Percentiles rank a stretch among this genome's conserved stretches.
These are phyloP conservation scores for Aselliscus stoliczkanus DNA, from an alignment of 2,797 vertebrate genomes.

Conservation along the genomic window DNA sequence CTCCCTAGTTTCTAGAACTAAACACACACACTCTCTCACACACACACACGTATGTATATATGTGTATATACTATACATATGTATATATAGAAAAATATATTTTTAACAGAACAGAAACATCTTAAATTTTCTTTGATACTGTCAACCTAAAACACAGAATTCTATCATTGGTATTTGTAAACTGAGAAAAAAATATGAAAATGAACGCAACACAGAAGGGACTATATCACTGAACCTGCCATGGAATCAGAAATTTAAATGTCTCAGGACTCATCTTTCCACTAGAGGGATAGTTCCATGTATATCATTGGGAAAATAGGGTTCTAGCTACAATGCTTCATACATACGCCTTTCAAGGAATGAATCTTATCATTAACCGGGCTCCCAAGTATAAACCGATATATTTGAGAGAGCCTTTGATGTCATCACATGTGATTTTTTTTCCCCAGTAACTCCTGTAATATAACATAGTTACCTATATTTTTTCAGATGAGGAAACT, in stretches of 20 bases:
- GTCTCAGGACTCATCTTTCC: not conserved
- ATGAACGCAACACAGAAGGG: not conserved
- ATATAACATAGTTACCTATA: not conserved
- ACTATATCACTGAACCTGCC: not conserved
- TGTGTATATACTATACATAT: no score
- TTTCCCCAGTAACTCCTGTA: not conserved
- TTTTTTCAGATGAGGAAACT: conserved; percentile 3
- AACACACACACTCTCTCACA: not conserved
- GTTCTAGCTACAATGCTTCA: not conserved
- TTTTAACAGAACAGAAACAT: conserved; percentile 22
- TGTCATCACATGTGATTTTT: not conserved
- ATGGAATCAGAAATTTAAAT: conserved; percentile 16
- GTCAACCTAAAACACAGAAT: conserved; percentile 40
- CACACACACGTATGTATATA: not conserved
- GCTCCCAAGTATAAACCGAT: not conserved
- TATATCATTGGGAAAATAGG: not conserved
- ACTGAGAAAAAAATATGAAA: not conserved
- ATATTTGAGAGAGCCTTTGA: not conserved
- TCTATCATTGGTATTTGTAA: conserved; percentile 51
- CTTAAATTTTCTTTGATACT: not conserved
- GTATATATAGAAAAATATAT: not conserved
- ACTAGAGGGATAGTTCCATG: conserved; percentile 13
- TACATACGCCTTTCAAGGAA: not conserved
- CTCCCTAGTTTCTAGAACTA: not conserved
- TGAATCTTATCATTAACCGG: not conserved